Percentiles rank a stretch among this genome's conserved stretches.
Conservation (phyloP, 2,797 vertebrate genomes). For the Nyctalus aviator region DNA sequence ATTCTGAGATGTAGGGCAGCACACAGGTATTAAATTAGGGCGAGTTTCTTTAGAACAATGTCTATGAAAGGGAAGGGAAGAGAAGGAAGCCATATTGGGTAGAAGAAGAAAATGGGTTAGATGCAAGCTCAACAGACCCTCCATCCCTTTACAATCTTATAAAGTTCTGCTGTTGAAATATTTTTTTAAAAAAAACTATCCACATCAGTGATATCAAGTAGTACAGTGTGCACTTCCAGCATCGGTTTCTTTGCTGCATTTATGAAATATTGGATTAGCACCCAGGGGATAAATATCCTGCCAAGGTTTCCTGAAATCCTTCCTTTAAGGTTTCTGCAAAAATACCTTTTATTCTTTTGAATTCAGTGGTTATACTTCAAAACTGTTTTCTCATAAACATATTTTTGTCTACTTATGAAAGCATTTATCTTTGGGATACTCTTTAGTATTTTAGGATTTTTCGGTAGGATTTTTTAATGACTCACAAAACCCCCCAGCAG, state of each 20-base stretch:
- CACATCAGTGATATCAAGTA: background rate
- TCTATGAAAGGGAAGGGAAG: background rate
- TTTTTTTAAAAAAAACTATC: background rate
- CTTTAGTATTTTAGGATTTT: background rate
- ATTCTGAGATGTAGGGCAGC: background rate
- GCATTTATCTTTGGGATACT: slow-evolving; percentile 2
- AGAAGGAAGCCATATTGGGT: background rate
- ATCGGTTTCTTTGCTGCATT: background rate
- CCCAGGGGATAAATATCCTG: background rate
- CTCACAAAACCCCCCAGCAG: background rate
- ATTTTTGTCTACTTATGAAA: background rate
- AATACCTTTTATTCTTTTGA: slow-evolving; percentile 47
- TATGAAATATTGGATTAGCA: background rate
- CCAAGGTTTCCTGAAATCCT: background rate
- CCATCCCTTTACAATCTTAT: background rate
- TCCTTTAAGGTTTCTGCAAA: background rate
- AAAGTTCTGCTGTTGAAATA: background rate
- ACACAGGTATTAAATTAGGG: background rate
- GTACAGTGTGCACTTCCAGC: background rate
- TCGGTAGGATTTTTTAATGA: background rate
- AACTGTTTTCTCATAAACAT: background rate
- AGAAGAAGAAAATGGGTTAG: background rate
- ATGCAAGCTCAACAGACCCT: background rate
- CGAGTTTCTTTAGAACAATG: background rate
- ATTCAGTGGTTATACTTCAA: background rate